Evolutionary conservation across 2,113 vertebrate genomes (phyloP), one percentile per base, ranked within the genome.

Genomic region (Lontra canadensis): DNA sequence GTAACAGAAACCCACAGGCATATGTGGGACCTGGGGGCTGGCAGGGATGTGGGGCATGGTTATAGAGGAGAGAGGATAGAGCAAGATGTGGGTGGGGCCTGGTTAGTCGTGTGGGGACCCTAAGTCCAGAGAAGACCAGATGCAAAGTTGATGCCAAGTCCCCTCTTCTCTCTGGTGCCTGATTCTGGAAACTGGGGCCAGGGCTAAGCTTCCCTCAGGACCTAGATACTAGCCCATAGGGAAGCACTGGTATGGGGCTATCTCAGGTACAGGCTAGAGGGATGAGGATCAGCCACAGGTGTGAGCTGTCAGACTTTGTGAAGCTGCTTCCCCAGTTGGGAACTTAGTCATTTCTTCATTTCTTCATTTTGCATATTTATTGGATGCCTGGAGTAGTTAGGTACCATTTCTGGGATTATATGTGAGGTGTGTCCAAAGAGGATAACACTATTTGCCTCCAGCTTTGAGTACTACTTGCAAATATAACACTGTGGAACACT

Each of bases 231-330:
- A 71, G 34, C 6, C 23, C 12, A 17, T 7, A 23, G 26, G 26
- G 7, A 89, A 7, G 13, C 0, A 4, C 7, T 0, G 3, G 4
- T 67, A 3, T 47, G 17, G n/a, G 12, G 17, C 23, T 23, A 20
- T n/a, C 67, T 69, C 34, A 69, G 34, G 34, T 59, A 17, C 4
- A 57, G 47, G 36, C 55, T 82, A 20, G 39, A 47, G 31, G 49
- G 20, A 61, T 26, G 20, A 71, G 1, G 2, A 14, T 2, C 26
- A 18, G 42, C 42, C 3, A 7, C 7, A 49, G 42, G 34, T 63
- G 18, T 63, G 81, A 63, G 17, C 52, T 44, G 52, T 15, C 39
- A 47, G 36, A 29, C 31, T 73, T 39, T 9, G 6, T 7, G 9
- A 78, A 34, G 36, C 6, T 83, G 52, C 31, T 31, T 61, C 14